Base-by-base conservation (phyloP, 2,113 vertebrate species). In the Larimichthys polyactis region DNA sequence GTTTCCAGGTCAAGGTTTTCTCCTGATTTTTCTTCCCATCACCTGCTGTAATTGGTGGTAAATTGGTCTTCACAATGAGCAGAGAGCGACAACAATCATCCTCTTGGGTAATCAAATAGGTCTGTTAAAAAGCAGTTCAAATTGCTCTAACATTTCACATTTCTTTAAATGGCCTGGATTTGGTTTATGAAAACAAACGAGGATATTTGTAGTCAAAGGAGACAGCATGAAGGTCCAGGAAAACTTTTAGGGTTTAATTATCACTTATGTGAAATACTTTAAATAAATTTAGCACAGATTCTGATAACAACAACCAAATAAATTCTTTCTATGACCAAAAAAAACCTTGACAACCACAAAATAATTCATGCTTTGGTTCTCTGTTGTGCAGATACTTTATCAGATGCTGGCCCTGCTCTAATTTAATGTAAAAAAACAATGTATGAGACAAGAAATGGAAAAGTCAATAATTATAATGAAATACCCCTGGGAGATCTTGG, bases 381-480 rank as follows among this genome's bases (percentile, higher is more conserved):
- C 11, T 63, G 44, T 81, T 78, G 27, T 20, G 10, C 71, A 52
- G 80, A 17, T 48, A 49, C 51, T 83, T 80, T 62, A 66, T 15
- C 64, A 79, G 71, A 83, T 44, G 71, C 82, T 84, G 86, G 88
- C 80, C 77, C 20, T 24, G 22, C 78, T 81, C 2, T 71, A 77
- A 70, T 81, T 80, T 85, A 86, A 87, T 79, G 70, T 78, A 83
- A 89, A 88, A 83, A 80, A 36, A 60, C 20, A 75, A 19, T 52
- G 51, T 82, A n/a, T 85, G 55, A 84, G 83, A 88, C 68, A 84
- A 83, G 67, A 75, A 70, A 27, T 71, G 46, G 2, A 80, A 85
- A 88, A 85, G 82, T 86, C 91, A 67, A 79, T 93, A 93, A 93
- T 94, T 95, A 91, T 91, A 94, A 93, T 14, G 64, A 75, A 91